These are phyloP conservation scores for Sipha maydis DNA, from an alignment of 2,888 invertebrate species.

Conservation along the genomic window DNA sequence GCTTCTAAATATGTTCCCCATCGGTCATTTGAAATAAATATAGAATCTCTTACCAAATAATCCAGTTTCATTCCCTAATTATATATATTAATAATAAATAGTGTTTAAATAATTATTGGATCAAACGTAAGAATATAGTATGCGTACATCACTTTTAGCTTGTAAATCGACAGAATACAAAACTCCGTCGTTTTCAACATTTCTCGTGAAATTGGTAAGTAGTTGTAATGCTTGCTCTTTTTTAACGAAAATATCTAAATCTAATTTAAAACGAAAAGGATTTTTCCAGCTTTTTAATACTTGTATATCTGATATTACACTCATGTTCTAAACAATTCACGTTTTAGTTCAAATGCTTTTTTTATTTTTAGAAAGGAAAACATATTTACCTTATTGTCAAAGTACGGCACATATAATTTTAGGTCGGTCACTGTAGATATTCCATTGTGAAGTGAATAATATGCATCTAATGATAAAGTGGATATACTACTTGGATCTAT, in stretches of 20 bases:
- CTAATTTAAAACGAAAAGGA: background rate
- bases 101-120: background rate
- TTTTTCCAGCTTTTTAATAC: conserved; percentile 39
- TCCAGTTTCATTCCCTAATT: conserved; percentile 44
- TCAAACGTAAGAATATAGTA: background rate
- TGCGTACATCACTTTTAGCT: conserved; percentile 26
- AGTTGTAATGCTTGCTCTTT: conserved; percentile 21
- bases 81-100: background rate
- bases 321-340: conserved; percentile 28
- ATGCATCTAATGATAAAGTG: background rate
- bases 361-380: background rate
- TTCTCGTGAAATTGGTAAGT: background rate
- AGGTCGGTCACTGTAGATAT: background rate
- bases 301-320: background rate
- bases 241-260: conserved; percentile 36
- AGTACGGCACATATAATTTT: background rate
- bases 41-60: conserved; percentile 18
- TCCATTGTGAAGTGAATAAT: conserved; percentile 21
- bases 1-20: conserved; percentile 42
- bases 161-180: conserved; percentile 26
- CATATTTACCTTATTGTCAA: conserved; percentile 28
- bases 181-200: conserved; percentile 18
- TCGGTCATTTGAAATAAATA: conserved; percentile 11
- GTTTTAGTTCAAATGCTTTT: background rate
- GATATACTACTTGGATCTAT: background rate